Base-by-base conservation (phyloP, 2,113 vertebrate species). In the Numenius arquata region DNA sequence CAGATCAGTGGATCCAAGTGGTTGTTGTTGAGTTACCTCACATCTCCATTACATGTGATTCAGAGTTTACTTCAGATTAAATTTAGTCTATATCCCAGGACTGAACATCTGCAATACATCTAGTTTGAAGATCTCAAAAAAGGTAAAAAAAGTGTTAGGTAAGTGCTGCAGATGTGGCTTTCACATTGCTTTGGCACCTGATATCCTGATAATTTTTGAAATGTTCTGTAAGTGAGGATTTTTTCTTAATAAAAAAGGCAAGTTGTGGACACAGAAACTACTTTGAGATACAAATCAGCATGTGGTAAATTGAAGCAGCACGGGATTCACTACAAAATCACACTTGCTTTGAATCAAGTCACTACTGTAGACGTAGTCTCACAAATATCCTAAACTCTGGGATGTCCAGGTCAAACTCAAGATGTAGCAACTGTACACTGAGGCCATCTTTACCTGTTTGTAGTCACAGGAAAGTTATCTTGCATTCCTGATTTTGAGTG, bases 301-400 rank as follows among this genome's bases (percentile, higher is more conserved):
- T 0, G 0, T 48, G 27, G 4, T 83, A 66, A 47, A n/a, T 52
- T 25, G 6, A 61, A 27, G 5, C 47, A 81, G 10, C 6, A 30
- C 3, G 27, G 32, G 10, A 67, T 90, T 76, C 20, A 63, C 27
- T 48, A 21, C 27, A 67, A 38, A 76, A 34, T 10, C 14, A 23
- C 32, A 5, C 11, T 47, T 80, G 5, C 13, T 75, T 76, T 80
- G 63, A 50, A 67, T 80, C 32, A 59, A 23, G 13, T 59, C 4
- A 3, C 15, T 52, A 5, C 5, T 26, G 8, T 32, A 71, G 29
- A 25, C 27, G 11, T 12, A 45, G 36, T 47, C 34, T 75, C 41
- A 70, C 7, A 36, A 65, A 15, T 45, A 77, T n/a, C 25, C 25
- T 55, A 30, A 70, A 50, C 13, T 78, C 40, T 56, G 50, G 8